These are phyloP conservation scores for Lanius ludovicianus DNA, from an alignment of 2,113 vertebrate species.

Conservation along the genomic window DNA sequence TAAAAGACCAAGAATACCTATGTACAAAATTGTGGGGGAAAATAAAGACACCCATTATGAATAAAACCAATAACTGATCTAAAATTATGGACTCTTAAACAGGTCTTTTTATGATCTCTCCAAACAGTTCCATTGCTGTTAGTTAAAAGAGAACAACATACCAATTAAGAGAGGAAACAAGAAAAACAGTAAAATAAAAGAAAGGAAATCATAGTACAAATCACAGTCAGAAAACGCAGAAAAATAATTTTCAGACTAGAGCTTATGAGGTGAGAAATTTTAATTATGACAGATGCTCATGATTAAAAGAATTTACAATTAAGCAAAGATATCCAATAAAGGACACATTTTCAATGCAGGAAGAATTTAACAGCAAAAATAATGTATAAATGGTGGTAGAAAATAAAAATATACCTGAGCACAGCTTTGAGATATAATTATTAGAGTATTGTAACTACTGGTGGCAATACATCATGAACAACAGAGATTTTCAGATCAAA, in stretches of 20 bases:
- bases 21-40: not conserved
- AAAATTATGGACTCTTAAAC: not conserved
- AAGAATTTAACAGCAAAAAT: not conserved
- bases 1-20: not conserved
- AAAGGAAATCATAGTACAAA: not conserved
- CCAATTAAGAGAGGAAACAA: not conserved
- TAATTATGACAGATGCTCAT: not conserved
- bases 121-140: not conserved
- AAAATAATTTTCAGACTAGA: not conserved
- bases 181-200: not conserved
- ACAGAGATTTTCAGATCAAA: not conserved
- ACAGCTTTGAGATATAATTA: not conserved
- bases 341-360: not conserved
- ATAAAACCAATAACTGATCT: not conserved
- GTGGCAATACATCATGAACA: not conserved
- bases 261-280: not conserved
- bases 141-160: not conserved
- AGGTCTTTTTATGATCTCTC: not conserved
- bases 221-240: not conserved
- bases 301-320: not conserved
- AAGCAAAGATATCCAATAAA: not conserved
- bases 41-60: not conserved
- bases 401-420: not conserved
- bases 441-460: not conserved
- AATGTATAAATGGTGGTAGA: not conserved